Base-by-base conservation (phyloP, 2,888 invertebrate species). In the Eupithecia abbreviata region DNA sequence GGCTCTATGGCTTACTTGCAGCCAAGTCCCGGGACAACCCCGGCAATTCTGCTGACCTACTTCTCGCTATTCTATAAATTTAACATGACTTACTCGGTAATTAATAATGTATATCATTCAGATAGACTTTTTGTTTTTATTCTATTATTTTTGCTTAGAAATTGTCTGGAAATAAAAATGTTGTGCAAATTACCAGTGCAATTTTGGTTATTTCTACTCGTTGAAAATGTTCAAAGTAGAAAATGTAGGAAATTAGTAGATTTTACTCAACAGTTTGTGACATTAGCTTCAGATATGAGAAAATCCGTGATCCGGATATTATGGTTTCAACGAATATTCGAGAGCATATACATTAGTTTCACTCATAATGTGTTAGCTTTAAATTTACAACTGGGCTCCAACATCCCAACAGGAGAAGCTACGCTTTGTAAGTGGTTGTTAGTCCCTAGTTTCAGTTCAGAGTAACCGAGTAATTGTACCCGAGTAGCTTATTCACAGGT, bases 41-140 rank as follows among this genome's bases (percentile, higher is more conserved):
- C 58, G 66, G 74, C 30, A 73, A 76, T 62, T 55, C 15, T 62
- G 42, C 65, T 79, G 75, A 79, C 77, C 76, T 79, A 79, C 65
- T 79, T 79, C 55, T 45, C 41, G 15, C 55, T 70, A 76, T 76
- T 74, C 74, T 51, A 74, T 74, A 69, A 77, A 70, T 75, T 70
- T 41, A 42, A 58, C 74, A 12, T 30, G 62, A 30, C 30, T 62
- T 62, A 10, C 3, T 2, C 9, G 10, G 18, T 18, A n/a, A n/a
- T 55, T 15, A n/a, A 7, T n/a, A 55, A 55, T 55, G 4, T 55
- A n/a, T 55, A n/a, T n/a, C n/a, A 55, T 55, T 55, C 5, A 2
- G 47, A 47, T 55, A 6, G 2, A 5, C 6, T n/a, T 6, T n/a
- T n/a, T 55, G 1, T 55, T 15, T 55, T 55, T n/a, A 5, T 55